Evolutionary conservation across 2,113 vertebrate species (phyloP), one percentile per base, ranked within the genome.

Genomic region (Poecilia latipinna): DNA sequence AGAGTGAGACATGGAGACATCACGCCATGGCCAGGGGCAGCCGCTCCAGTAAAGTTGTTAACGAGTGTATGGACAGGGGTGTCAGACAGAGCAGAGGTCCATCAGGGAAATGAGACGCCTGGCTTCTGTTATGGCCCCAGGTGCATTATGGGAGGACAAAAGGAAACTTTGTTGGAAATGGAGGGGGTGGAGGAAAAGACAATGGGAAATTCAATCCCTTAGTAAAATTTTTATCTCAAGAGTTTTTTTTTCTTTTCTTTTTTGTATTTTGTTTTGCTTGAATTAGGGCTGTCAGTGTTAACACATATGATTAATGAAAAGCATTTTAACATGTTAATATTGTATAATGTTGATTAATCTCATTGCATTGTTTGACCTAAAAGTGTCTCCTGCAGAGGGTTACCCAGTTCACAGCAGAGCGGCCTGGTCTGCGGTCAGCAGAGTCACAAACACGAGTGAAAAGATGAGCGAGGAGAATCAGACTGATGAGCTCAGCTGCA

Each of bases 91-190:
- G 89, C 80, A 70, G 71, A 89, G 90, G 82, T 94, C 91, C 92
- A 92, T 94, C 91, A 93, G 90, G 92, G 92, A 93, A 93, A 93
- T 93, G 91, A 93, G 90, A 92, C 74, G 48, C 79, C 82, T 17
- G 64, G 86, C 32, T 81, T 90, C 82, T 79, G 70, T 90, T 90
- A 90, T 92, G 88, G 93, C 91, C 92, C 88, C 88, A 86, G 93
- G 91, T 93, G 86, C 83, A 92, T 89, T 80, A 65, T 85, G 87
- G 88, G 88, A 90, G 79, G 82, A 89, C 83, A 84, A 89, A 85
- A 86, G 84, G 83, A 89, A 91, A 93, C 74, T 92, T 90, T 86
- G 83, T 82, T 79, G 63, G 85, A 82, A 90, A 92, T 91, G 90
- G 88, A 37, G 35, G 93, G 92, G 90, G 85, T 69, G 77, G 71